Evolutionary conservation across 1,140 invertebrate genomes (phyloP), one percentile per base, ranked within the genome.

Genomic region (Caerostris darwini): DNA sequence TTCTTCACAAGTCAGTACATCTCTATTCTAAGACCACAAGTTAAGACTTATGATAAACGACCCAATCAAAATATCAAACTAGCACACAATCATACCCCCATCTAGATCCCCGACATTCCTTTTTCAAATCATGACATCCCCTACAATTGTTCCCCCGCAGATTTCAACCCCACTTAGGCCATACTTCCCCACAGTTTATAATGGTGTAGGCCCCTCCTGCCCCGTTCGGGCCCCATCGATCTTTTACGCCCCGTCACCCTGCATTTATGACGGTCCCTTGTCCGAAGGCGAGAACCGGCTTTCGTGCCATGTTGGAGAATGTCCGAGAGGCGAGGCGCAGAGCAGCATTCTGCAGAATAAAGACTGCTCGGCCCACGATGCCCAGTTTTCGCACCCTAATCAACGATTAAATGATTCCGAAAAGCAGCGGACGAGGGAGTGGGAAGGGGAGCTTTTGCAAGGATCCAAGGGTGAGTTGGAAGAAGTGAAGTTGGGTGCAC

Each of bases 381-480:
- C 56, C 53, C n/a, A 85, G 56, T 57, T 71, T 34, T 12, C 14
- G 56, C 54, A 7, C 57, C 19, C 3, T 85, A 85, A 85, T 85
- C 82, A 85, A 57, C 57, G 82, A 85, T 85, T 85, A 85, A 85
- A 85, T 85, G 82, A 56, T 85, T 85, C 82, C 19, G 56, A 58
- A 85, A 85, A 58, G 12, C 82, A 58, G 17, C 57, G 5, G 10
- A 12, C 82, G 56, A 34, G 19, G 82, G 82, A 34, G 10, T 19
- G 69, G 19, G 10, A 10, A 8, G 34, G 8, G 8, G 69, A 19
- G 7, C n/a, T 71, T 71, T 34, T 50, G 19, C 8, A 34, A 17
- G 69, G 7, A 57, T 85, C 57, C 50, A 3, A 34, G 56, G 54
- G 14, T 57, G 64, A 67, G 6, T 7, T 85, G 54, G 82, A 58